Evolutionary conservation across 2,888 invertebrate genomes (phyloP), one percentile per base, ranked within the genome.

Genomic region (Argyresthia albistria): DNA sequence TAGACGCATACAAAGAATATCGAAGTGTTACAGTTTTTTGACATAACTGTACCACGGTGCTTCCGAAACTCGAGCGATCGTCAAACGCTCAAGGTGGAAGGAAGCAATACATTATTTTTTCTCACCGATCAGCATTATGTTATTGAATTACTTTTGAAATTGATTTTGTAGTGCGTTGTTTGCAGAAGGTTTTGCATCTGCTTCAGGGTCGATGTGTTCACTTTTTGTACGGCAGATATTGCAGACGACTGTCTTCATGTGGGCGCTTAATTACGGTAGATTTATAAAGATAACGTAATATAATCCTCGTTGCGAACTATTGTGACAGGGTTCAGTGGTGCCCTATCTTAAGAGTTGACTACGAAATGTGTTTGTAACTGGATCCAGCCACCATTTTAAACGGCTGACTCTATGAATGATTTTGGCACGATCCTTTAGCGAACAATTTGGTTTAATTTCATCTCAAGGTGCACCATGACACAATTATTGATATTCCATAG

Each of bases 71-170:
- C 64, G 62, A 64, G 62, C 58, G 64, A 64, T 64, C 57, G 59
- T 66, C 61, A 65, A 63, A 60, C 60, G 65, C 73, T 68, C 73
- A 84, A 84, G 84, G 84, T 87, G 86, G 76, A 78, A 86, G 86
- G 86, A 87, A 87, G 86, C 79, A 79, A 87, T 84, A 82, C 73
- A 79, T 86, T 81, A 80, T 71, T 70, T 76, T 77, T 77, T 76
- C 71, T 69, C 64, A 61, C 65, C 73, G 74, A 81, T 84, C 77
- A 69, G 78, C 80, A 80, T 84, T 83, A 82, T 79, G 86, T 86
- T 87, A 87, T 86, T 83, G 84, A 82, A 86, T 86, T 84, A 84
- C 86, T 83, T 76, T 79, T 70, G 68, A 80, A 76, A 79, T 77
- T 80, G 76, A 81, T 80, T 79, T 70, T 66, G 68, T 73, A 66